Evolutionary conservation across 2,797 vertebrate species (phyloP).

Genomic region (Lates japonicus): DNA sequence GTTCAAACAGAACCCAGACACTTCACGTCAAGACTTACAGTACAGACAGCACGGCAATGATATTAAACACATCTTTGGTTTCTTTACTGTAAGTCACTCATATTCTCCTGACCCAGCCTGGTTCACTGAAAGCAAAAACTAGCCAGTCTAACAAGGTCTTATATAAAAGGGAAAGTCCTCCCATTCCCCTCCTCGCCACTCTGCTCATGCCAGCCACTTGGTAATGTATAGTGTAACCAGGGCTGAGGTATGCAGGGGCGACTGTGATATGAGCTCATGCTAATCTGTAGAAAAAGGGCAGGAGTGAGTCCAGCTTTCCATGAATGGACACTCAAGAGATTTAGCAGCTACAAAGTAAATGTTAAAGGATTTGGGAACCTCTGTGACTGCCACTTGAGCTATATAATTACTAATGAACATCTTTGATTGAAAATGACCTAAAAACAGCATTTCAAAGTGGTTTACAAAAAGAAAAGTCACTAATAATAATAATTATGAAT

Average conservation of each 20-base stretch:
- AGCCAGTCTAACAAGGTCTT: slow-evolving; percentile 57
- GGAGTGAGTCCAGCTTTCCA: neutral
- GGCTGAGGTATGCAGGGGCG: slow-evolving; percentile 42
- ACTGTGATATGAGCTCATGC: slow-evolving; percentile 47
- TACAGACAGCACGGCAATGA: slow-evolving; percentile 10
- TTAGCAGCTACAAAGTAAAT: slow-evolving; percentile 5
- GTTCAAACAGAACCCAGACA: slow-evolving; percentile 46
- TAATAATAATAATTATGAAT: neutral
- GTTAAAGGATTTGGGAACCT: neutral
- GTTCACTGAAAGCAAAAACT: slow-evolving; percentile 37
- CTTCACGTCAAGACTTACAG: slow-evolving; percentile 29
- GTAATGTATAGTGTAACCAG: slow-evolving; percentile 53
- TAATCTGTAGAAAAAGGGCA: slow-evolving; percentile 40
- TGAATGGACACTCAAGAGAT: slow-evolving; percentile 12
- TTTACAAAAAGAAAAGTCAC: neutral
- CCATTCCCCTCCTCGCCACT: slow-evolving; percentile 74
- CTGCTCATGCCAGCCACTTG: slow-evolving; percentile 70
- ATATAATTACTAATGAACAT: neutral
- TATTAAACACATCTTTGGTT: neutral
- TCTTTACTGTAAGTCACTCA: slow-evolving; percentile 10
- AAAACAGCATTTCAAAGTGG: neutral
- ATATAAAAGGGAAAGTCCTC: slow-evolving; percentile 76
- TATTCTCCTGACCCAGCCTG: slow-evolving; percentile 45
- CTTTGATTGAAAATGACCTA: neutral
- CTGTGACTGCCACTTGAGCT: neutral